Evolutionary conservation across 2,888 invertebrate genomes (phyloP), one percentile per base, ranked within the genome.

Genomic region (Aporophyla nigra): DNA sequence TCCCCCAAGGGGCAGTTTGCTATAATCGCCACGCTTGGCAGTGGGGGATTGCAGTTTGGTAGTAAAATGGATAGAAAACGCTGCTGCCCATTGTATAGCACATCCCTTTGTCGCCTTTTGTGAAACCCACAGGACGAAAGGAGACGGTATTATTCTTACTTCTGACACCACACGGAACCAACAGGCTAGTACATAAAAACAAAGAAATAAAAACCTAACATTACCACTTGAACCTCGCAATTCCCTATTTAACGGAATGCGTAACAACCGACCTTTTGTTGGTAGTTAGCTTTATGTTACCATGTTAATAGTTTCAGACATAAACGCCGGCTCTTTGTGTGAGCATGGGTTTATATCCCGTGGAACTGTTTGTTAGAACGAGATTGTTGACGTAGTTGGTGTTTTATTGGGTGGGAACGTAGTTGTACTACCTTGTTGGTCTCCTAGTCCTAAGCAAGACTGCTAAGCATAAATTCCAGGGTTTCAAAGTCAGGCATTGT

Each of bases 251-350:
- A 74, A 74, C 74, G 24, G 27, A 61, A 59, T 71, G 53, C 46
- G 24, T 71, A 53, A 84, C 62, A 71, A 54, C 66, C 24, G n/a
- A 69, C 56, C 74, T 76, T 71, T 84, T 61, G 51, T 74, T 68
- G 61, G 61, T 61, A 51, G 61, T 72, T 61, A 71, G 65, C 83
- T 87, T 87, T 89, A 90, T 88, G 84, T 74, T 78, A 67, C 56
- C 71, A 72, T 86, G 86, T 84, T 89, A 89, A 89, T 89, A 80
- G 80, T 59, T 71, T 73, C 9, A 82, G 76, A 86, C 40, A 65
- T 83, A 84, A 83, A 76, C 68, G 58, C 27, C 19, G 43, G 58
- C 43, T 80, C 51, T 84, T 67, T 76, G 62, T 72, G 51, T 56
- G 14, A 74, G 51, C 74, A 69, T 54, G 69, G 46, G 58, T 46